Percentiles rank a stretch among this genome's conserved stretches.
These are phyloP conservation scores for Athene noctua DNA, from an alignment of 2,113 vertebrate genomes.

Conservation along the genomic window DNA sequence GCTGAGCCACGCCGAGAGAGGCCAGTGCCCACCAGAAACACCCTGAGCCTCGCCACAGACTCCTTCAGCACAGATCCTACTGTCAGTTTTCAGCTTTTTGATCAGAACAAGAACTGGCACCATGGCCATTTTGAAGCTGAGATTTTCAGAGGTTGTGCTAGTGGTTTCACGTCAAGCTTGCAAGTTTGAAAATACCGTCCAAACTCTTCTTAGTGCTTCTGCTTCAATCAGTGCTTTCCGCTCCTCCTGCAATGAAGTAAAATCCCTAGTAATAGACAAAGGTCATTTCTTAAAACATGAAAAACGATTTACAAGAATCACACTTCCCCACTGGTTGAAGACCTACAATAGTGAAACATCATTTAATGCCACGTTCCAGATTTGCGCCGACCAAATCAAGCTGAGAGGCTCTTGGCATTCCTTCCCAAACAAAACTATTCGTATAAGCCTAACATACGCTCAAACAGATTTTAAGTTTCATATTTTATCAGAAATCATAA, in stretches of 20 bases:
- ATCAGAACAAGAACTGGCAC: background rate
- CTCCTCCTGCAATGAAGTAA: background rate
- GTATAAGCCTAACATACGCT: background rate
- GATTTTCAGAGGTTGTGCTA: background rate
- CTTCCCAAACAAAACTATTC: background rate
- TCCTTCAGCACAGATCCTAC: background rate
- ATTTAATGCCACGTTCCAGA: slow-evolving; percentile 2
- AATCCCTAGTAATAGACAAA: background rate
- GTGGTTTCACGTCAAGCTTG: background rate
- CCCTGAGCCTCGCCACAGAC: rapidly evolving
- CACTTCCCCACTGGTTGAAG: background rate
- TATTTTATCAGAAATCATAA: slow-evolving; percentile 49
- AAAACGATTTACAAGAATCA: background rate
- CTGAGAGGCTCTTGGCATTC: background rate
- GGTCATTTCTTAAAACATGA: background rate
- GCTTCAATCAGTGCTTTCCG: background rate
- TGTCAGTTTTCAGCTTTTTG: background rate
- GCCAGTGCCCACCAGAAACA: background rate
- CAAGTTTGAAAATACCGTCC: background rate
- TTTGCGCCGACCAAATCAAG: background rate
- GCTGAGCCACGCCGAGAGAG: background rate
- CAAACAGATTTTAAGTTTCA: slow-evolving; percentile 45
- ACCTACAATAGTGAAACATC: background rate
- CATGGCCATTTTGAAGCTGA: background rate
- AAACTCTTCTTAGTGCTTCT: background rate